A percentile compares a stretch with the other conserved stretches of the same genome.
phyloP scores from a whole-genome alignment of 2,113 vertebrate genomes.

The Mesitornis unicolor region DNA sequence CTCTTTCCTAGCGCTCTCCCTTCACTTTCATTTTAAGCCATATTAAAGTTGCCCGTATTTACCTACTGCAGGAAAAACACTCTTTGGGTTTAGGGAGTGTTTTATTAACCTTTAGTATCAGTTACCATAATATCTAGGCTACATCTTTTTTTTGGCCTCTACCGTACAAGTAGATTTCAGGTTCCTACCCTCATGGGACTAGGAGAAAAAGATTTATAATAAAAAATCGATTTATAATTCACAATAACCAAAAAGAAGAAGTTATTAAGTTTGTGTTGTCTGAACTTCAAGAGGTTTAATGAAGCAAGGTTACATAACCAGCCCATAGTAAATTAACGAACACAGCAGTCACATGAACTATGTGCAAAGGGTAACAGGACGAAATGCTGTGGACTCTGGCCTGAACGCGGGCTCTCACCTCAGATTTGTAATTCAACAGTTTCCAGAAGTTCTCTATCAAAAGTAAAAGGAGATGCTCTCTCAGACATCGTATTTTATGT shows the following conservation, averaged over 20 bases:
- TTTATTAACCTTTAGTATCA: constrained; percentile 43
- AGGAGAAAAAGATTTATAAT: background rate
- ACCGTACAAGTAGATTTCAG: background rate
- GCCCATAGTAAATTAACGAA: background rate
- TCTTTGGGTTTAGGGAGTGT: constrained; percentile 47
- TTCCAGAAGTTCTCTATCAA: background rate
- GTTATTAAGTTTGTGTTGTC: background rate
- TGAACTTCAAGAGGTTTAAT: background rate
- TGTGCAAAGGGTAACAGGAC: background rate
- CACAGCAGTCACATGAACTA: background rate
- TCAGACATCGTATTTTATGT: background rate
- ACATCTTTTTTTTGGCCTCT: background rate
- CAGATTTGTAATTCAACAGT: background rate
- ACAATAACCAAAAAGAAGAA: background rate
- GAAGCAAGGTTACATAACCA: background rate
- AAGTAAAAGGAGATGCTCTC: background rate
- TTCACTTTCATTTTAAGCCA: background rate
- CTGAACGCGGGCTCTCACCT: background rate
- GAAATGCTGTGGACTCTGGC: background rate
- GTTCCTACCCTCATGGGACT: background rate
- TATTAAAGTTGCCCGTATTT: constrained; percentile 25
- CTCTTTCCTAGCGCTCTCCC: background rate
- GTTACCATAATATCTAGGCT: background rate
- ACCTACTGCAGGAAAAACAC: constrained; percentile 21
- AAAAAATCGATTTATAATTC: too few species aligned